Evolutionary conservation across 2,797 vertebrate genomes (phyloP), one percentile per base, ranked within the genome.

Genomic region (Decapterus maruadsi): DNA sequence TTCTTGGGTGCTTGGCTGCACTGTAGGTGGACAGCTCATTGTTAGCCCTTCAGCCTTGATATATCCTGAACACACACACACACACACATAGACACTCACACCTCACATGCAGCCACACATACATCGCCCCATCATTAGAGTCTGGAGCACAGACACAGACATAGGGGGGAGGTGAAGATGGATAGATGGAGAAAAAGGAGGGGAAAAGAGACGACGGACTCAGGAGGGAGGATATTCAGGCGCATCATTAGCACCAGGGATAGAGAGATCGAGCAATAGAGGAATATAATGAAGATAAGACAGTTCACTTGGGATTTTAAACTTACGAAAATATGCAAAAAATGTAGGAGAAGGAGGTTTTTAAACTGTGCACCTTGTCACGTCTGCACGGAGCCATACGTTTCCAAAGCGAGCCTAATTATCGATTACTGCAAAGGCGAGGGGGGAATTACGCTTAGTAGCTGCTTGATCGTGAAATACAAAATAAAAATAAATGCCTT

Each of bases 11-110:
- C 78, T 72, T 60, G 59, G 83, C 86, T 82, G 81, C 75, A 61
- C 84, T 53, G 86, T 82, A 90, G 90, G 90, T 91, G 89, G 89
- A 89, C 89, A 89, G 85, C 83, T 90, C 69, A 17, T 77, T 88
- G 87, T 90, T 82, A 90, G 77, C 79, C 75, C 62, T 71, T 90
- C 85, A 85, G 75, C 67, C 80, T 84, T 29, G 31, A 71, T 54
- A 78, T 58, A 75, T 73, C 66, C 51, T 34, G 14, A 34, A 40
- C 53, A 56, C 62, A 22, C 67, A 64, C 53, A 56, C 62, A 22
- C 67, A 64, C 20, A 66, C 38, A 43, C 51, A 42, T 50, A 67
- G 48, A 59, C 62, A 71, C 67, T 58, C 53, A 72, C 48, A 43
- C 59, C 10, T 7, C 12, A 26, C 46, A 66, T 20, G 1, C 56